phyloP scores from a whole-genome alignment of 1,140 invertebrate genomes.

The Drosophila nikananu region DNA sequence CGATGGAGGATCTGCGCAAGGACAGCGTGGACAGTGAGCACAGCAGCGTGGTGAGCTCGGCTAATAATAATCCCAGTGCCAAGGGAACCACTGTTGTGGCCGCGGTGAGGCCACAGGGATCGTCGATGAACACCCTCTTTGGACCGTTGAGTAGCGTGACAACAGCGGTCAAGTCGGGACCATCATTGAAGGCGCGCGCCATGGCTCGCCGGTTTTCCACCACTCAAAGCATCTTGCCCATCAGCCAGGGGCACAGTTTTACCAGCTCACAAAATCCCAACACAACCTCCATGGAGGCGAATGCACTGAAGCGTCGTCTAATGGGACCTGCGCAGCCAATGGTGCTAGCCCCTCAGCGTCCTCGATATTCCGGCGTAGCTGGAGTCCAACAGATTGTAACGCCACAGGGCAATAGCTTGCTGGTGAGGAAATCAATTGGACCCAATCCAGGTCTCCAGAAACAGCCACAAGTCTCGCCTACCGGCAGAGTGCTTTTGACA shows the following conservation, averaged over 20 bases:
- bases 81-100: slow-evolving; percentile 20
- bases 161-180: neutral
- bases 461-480: slow-evolving; percentile 30
- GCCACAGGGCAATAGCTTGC: slow-evolving; percentile 26
- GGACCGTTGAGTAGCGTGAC: neutral
- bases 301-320: slow-evolving; percentile 53
- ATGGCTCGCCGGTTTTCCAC: slow-evolving; percentile 60
- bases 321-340: neutral
- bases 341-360: slow-evolving; percentile 38
- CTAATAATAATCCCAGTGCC: neutral
- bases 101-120: slow-evolving; percentile 15
- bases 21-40: slow-evolving; percentile 51
- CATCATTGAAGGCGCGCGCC: slow-evolving; percentile 27
- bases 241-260: neutral
- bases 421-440: slow-evolving; percentile 27
- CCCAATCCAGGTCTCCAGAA: slow-evolving; percentile 8
- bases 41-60: neutral
- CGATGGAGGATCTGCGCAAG: slow-evolving; percentile 26
- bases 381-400: neutral
- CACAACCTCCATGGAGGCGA: slow-evolving; percentile 1
- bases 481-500: neutral
- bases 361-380: slow-evolving; percentile 40
- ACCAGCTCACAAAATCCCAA: neutral
- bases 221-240: neutral
- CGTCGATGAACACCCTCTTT: slow-evolving; percentile 31